Evolutionary conservation across 2,888 invertebrate species (phyloP).

Genomic region (Tetheella fluctuosa): DNA sequence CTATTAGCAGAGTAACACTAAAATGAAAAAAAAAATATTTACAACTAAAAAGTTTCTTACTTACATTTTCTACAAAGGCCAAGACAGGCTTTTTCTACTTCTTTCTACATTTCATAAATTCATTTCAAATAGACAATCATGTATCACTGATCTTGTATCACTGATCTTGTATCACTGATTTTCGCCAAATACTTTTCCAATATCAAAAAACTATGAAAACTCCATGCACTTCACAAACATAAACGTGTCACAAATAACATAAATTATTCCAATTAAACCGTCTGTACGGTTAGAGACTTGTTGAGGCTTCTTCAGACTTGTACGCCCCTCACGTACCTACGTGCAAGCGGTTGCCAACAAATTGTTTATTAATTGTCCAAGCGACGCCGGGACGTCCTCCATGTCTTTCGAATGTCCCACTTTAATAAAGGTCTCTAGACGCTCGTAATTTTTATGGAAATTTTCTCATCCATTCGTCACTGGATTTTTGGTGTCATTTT

Average conservation of each 20-base stretch:
- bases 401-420: not conserved
- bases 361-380: slow-evolving; percentile 11
- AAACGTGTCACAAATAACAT: not conserved
- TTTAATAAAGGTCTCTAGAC: slow-evolving; percentile 5
- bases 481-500: slow-evolving; percentile 2
- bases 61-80: too few species aligned
- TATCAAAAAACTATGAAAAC: not conserved
- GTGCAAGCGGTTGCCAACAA: slow-evolving; percentile 3
- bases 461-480: slow-evolving; percentile 7
- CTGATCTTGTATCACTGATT: not conserved
- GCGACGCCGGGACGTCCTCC: slow-evolving; percentile 4
- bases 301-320: not conserved
- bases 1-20: too few species aligned
- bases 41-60: too few species aligned
- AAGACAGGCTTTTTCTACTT: too few species aligned
- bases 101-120: too few species aligned
- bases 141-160: too few species aligned
- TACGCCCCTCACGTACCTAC: slow-evolving; percentile 1
- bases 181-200: not conserved
- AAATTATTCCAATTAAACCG: slow-evolving; percentile 6
- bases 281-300: not conserved
- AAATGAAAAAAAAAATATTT: too few species aligned
- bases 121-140: not conserved
- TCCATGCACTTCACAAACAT: not conserved
- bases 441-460: slow-evolving; percentile 7